Evolutionary conservation across 2,113 vertebrate genomes (phyloP).

Genomic region (Melospiza georgiana): DNA sequence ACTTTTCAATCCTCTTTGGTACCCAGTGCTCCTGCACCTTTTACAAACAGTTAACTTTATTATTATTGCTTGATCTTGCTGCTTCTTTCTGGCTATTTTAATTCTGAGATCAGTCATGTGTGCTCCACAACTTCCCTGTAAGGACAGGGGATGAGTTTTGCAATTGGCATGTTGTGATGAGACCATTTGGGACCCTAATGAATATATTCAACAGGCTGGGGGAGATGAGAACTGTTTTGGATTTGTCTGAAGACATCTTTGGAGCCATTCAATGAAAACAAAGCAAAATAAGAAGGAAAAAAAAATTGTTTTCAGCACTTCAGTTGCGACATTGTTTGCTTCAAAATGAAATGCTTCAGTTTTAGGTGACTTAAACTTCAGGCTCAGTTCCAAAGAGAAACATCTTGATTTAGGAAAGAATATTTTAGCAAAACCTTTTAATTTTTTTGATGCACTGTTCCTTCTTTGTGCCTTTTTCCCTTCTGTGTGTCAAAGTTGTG

Average conservation of each 20-base stretch:
- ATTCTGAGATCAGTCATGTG: background rate
- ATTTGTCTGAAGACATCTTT: constrained; percentile 8
- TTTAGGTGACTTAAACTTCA: constrained; percentile 31
- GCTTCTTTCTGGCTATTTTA: background rate
- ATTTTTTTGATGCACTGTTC: background rate
- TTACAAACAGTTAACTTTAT: background rate
- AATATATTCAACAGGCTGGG: background rate
- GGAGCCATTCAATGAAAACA: background rate
- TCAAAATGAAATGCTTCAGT: background rate
- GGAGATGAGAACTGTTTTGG: background rate
- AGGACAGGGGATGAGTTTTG: background rate
- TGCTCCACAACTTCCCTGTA: background rate
- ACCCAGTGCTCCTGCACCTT: background rate
- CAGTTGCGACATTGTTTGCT: background rate
- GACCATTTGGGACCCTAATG: background rate
- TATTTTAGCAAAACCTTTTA: background rate
- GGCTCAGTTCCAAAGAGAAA: background rate
- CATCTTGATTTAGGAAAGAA: background rate
- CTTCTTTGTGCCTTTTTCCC: background rate
- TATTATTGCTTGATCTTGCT: background rate
- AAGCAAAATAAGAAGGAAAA: background rate
- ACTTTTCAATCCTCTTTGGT: background rate
- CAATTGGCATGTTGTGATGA: background rate
- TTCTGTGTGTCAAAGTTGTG: background rate
- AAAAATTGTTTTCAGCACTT: background rate